Percentiles rank a stretch among this genome's conserved stretches.
Conservation (phyloP, 2,797 vertebrate genomes). For the Gadopsis bispinosus region DNA sequence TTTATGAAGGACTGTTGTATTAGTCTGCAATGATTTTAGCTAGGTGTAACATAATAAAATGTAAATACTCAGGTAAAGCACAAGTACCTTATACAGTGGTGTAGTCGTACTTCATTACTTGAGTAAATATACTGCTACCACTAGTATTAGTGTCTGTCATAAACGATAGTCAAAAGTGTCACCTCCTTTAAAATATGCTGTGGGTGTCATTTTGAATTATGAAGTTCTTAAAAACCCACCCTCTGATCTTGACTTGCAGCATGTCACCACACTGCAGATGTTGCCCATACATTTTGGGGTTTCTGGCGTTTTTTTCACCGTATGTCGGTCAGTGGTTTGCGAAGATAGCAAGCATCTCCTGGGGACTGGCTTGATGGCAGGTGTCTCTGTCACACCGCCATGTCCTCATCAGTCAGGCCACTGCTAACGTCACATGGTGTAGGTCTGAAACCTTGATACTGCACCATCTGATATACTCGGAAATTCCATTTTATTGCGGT, state of each 20-base stretch:
- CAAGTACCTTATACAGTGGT: neutral
- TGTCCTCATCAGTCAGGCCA: constrained; percentile 59
- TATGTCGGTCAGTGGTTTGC: constrained; percentile 42
- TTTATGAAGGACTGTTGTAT: constrained; percentile 5
- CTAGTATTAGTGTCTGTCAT: constrained; percentile 19
- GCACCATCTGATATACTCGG: constrained; percentile 7
- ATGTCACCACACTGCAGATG: constrained; percentile 48
- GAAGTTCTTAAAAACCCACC: constrained; percentile 36
- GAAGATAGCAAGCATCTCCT: constrained; percentile 18
- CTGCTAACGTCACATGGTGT: constrained; percentile 42
- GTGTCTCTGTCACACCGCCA: constrained; percentile 48
- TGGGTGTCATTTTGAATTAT: constrained; percentile 55
- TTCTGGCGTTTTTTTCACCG: neutral
- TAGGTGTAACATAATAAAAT: neutral
- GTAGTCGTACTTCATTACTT: neutral
- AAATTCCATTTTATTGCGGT: constrained; percentile 15
- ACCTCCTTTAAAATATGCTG: constrained; percentile 34
- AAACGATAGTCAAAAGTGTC: constrained; percentile 38
- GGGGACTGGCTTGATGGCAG: constrained; percentile 22
- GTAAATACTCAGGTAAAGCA: neutral
- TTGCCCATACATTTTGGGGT: constrained; percentile 32
- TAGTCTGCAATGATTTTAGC: neutral
- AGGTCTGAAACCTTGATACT: constrained; percentile 2
- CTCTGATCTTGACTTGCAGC: constrained; percentile 52
- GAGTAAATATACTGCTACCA: constrained; percentile 1